These are phyloP conservation scores for Cheilosia urbana DNA, from an alignment of 2,888 invertebrate genomes.

Conservation along the genomic window DNA sequence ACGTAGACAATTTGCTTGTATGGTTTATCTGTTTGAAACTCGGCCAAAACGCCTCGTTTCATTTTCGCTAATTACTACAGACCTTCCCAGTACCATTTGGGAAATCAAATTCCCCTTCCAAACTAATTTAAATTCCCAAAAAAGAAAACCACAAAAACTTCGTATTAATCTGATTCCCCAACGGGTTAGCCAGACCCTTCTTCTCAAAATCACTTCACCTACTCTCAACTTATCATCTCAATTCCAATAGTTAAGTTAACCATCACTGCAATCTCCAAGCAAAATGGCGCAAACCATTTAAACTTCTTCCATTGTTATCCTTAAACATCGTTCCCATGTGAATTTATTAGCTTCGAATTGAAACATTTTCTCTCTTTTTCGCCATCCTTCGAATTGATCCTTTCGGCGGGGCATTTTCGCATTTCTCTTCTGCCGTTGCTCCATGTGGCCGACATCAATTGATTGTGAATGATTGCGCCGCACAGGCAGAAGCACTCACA, in stretches of 20 bases:
- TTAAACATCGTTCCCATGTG: conserved; percentile 30
- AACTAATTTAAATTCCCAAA: background rate
- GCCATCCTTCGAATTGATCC: conserved; percentile 19
- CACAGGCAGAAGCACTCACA: background rate
- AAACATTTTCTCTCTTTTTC: conserved; percentile 19
- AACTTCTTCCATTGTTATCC: conserved; percentile 36
- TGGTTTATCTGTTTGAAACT: too few species aligned
- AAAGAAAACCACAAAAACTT: background rate
- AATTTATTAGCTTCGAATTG: conserved; percentile 51
- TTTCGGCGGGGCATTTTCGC: conserved; percentile 4
- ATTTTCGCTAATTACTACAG: too few species aligned
- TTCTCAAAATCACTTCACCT: conserved; percentile 19
- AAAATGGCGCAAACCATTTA: conserved; percentile 34
- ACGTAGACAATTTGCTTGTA: too few species aligned
- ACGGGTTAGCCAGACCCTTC: background rate
- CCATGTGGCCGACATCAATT: conserved; percentile 8
- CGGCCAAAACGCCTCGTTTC: too few species aligned
- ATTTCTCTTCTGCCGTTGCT: background rate
- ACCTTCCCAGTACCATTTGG: background rate
- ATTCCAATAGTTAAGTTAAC: background rate
- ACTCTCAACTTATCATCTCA: conserved; percentile 3
- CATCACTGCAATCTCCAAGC: conserved; percentile 25
- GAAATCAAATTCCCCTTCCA: background rate
- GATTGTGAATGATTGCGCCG: conserved; percentile 47
- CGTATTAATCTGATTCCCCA: conserved; percentile 8